Evolutionary conservation across 53 echinoderm and acorn worm species (phyloP).

Genomic region (Pentamera pediparva): DNA sequence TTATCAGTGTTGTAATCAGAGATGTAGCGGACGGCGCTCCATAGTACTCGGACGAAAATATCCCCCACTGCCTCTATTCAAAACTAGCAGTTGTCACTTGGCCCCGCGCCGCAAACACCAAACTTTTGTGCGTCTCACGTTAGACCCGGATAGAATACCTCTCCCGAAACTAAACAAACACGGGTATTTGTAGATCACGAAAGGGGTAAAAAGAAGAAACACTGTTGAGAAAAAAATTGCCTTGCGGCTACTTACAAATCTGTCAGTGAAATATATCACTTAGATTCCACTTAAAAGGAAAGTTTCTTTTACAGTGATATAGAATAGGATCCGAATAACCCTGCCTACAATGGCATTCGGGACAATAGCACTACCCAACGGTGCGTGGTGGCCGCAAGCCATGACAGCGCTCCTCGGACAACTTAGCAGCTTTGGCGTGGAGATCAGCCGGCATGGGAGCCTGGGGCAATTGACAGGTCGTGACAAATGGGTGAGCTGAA

Average conservation of each 20-base stretch:
- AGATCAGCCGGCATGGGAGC: constrained; percentile 22
- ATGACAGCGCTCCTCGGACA: constrained; percentile 12
- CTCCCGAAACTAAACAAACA: constrained; percentile 35
- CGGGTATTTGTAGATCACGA: constrained; percentile 44
- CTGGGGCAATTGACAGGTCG: constrained; percentile 34
- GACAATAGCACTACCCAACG: constrained; percentile 28
- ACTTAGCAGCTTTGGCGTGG: constrained; percentile 15
- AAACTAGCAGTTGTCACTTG: constrained; percentile 20
- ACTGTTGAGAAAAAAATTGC: constrained; percentile 28
- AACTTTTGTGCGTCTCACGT: constrained; percentile 25
- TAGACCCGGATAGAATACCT: constrained; percentile 14
- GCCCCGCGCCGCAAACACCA: constrained; percentile 14
- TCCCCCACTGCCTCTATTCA: not conserved
- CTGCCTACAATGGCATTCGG: constrained; percentile 20
- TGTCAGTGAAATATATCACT: constrained; percentile 42
- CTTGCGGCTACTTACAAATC: constrained; percentile 29
- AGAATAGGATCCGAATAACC: constrained; percentile 21
- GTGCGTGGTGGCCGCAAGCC: constrained; percentile 38
- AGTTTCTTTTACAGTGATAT: constrained; percentile 30
- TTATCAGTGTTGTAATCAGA: constrained; percentile 33
- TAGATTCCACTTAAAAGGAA: constrained; percentile 35
- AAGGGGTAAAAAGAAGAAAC: too few relatives aligned
- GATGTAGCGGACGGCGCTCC: constrained; percentile 18
- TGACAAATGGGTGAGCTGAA: constrained; percentile 38
- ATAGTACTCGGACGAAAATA: constrained; percentile 1